Percentiles rank a stretch among this genome's conserved stretches.
These are phyloP conservation scores for Drosophila eugracilis DNA, from an alignment of 1,140 invertebrate genomes.

Conservation along the genomic window DNA sequence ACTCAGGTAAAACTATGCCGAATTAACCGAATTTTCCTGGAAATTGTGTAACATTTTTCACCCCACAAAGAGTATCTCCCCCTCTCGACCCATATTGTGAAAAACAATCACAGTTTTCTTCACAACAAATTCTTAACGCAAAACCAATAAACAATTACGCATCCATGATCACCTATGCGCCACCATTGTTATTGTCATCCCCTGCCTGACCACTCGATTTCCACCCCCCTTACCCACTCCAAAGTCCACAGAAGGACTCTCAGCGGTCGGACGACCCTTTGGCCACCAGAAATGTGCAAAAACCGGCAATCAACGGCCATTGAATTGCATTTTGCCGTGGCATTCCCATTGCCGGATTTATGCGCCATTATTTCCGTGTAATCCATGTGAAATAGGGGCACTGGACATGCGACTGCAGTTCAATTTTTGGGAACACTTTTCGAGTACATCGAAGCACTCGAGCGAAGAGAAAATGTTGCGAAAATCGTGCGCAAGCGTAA, in stretches of 20 bases:
- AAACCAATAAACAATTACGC: constrained; percentile 55
- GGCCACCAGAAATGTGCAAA: constrained; percentile 14
- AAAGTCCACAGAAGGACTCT: too few relatives aligned
- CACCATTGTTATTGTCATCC: constrained; percentile 23
- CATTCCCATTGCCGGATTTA: constrained; percentile 65
- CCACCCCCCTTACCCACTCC: constrained; percentile 18
- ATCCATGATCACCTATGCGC: constrained; percentile 39
- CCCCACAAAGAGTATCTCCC: neutral
- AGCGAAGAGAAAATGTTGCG: constrained; percentile 60
- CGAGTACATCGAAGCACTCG: constrained; percentile 43
- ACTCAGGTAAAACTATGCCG: too few relatives aligned
- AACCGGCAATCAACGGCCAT: constrained; percentile 66
- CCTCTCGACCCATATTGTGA: constrained; percentile 12
- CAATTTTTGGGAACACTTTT: constrained; percentile 39
- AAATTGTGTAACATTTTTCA: too few relatives aligned
- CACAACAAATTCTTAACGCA: constrained; percentile 48
- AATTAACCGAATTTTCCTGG: too few relatives aligned
- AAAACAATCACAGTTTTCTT: constrained; percentile 27
- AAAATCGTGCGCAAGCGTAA: constrained; percentile 55
- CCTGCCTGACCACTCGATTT: constrained; percentile 12
- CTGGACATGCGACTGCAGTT: constrained; percentile 62
- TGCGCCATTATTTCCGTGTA: constrained; percentile 77
- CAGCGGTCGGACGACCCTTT: constrained; percentile 9
- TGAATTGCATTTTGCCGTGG: constrained; percentile 52
- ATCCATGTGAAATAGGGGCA: constrained; percentile 81